A percentile compares a stretch with the other conserved stretches of the same genome.
These are phyloP conservation scores for Protonemura montana DNA, from an alignment of 2,888 invertebrate genomes.

Conservation along the genomic window DNA sequence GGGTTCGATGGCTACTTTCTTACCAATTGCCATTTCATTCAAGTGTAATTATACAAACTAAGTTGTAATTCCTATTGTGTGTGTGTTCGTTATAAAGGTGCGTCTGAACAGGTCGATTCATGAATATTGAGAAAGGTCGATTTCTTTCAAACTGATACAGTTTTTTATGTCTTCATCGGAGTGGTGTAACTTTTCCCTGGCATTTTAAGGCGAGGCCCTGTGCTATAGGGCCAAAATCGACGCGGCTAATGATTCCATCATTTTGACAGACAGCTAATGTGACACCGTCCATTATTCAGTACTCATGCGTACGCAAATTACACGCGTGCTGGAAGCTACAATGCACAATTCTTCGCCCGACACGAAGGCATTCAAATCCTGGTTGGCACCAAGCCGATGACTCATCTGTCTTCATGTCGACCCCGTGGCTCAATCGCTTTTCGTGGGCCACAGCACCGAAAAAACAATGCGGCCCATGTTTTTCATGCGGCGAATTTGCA, in stretches of 20 bases:
- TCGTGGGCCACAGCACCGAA: background rate
- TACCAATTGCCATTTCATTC: background rate
- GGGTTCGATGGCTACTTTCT: background rate
- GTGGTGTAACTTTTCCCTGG: background rate
- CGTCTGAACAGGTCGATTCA: background rate
- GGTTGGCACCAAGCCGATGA: background rate
- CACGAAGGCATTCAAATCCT: background rate
- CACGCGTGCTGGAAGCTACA: slow-evolving; percentile 20
- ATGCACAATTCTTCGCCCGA: background rate
- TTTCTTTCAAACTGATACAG: background rate
- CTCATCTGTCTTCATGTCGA: background rate
- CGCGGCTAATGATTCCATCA: background rate
- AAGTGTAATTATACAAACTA: background rate
- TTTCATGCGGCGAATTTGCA: background rate
- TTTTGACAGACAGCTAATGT: background rate
- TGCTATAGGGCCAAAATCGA: background rate
- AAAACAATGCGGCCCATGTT: background rate
- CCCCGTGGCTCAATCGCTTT: background rate
- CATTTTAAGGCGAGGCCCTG: background rate
- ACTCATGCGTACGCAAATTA: background rate
- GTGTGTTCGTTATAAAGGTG: background rate
- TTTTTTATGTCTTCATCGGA: background rate
- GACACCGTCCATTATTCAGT: background rate
- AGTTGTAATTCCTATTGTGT: background rate
- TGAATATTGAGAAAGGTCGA: background rate